Conservation (phyloP, 2,797 vertebrate species). For the Meriones psammophilus region DNA sequence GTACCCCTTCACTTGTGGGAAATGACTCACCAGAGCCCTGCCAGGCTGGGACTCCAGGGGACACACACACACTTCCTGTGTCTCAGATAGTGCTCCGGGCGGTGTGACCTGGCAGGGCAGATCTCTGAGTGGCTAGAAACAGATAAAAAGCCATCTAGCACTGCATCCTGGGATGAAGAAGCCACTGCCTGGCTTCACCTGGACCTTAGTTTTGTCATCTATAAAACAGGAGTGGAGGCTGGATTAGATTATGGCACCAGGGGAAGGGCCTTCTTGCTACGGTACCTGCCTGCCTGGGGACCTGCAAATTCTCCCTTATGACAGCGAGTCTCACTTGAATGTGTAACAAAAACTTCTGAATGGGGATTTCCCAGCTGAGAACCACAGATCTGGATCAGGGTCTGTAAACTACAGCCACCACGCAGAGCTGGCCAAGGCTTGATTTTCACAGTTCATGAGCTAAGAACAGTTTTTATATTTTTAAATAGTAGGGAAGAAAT, state of each 20-base stretch:
- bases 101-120: constrained; percentile 25
- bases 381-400: background rate
- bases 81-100: background rate
- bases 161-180: background rate
- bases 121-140: background rate
- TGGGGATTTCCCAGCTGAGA: background rate
- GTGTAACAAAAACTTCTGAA: background rate
- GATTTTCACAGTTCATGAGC: background rate
- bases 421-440: background rate
- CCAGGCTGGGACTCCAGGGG: constrained; percentile 23
- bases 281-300: background rate
- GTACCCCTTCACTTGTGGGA: background rate
- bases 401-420: background rate
- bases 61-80: constrained; percentile 71
- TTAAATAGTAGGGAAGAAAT: background rate
- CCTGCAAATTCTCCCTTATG: background rate
- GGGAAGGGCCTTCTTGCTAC: background rate
- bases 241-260: background rate
- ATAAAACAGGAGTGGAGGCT: background rate
- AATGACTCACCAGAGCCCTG: constrained; percentile 70
- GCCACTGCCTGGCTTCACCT: background rate
- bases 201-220: constrained; percentile 3
- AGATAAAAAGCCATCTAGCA: constrained; percentile 22
- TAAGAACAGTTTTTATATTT: constrained; percentile 36
- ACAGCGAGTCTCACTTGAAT: background rate